phyloP scores from a whole-genome alignment of 1,140 invertebrate genomes.

The Pollicipes pollicipes region DNA sequence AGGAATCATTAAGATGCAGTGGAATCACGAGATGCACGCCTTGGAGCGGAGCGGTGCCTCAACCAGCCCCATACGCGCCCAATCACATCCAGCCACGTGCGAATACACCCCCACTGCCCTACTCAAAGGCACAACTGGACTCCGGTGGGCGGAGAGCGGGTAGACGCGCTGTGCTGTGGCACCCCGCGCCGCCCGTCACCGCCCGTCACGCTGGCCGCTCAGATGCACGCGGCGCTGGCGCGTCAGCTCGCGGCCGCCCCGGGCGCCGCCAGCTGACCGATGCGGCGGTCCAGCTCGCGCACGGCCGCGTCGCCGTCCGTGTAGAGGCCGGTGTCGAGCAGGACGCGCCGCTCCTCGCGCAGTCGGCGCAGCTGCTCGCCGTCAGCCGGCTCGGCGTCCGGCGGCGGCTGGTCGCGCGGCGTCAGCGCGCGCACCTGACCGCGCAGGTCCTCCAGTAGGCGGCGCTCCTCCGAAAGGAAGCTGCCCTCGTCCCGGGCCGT shows the following conservation, averaged over 20 bases:
- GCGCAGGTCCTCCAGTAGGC: background rate
- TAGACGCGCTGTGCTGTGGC: too few relatives aligned
- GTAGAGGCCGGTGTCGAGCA: constrained; percentile 30
- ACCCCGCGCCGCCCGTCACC: too few relatives aligned
- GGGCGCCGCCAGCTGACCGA: constrained; percentile 13
- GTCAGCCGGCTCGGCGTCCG: background rate
- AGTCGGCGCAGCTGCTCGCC: constrained; percentile 22
- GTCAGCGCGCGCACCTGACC: constrained; percentile 7
- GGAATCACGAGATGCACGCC: too few relatives aligned
- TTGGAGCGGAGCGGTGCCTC: too few relatives aligned
- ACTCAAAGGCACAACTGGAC: too few relatives aligned
- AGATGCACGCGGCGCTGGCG: too few relatives aligned
- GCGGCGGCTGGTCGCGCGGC: background rate
- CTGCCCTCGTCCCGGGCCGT: constrained; percentile 21
- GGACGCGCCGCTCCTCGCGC: constrained; percentile 28
- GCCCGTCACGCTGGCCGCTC: too few relatives aligned
- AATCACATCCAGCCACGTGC: too few relatives aligned
- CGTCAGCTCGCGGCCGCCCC: background rate
- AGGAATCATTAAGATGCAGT: too few relatives aligned
- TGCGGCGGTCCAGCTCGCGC: constrained; percentile 28
- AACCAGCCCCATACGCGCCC: too few relatives aligned
- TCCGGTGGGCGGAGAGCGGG: too few relatives aligned
- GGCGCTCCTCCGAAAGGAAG: constrained; percentile 18
- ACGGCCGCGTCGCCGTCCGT: constrained; percentile 28
- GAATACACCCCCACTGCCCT: too few relatives aligned